A percentile compares a stretch with the other conserved stretches of the same genome.
Conservation (phyloP, 2,113 vertebrate species). For the Festucalex cinctus region DNA sequence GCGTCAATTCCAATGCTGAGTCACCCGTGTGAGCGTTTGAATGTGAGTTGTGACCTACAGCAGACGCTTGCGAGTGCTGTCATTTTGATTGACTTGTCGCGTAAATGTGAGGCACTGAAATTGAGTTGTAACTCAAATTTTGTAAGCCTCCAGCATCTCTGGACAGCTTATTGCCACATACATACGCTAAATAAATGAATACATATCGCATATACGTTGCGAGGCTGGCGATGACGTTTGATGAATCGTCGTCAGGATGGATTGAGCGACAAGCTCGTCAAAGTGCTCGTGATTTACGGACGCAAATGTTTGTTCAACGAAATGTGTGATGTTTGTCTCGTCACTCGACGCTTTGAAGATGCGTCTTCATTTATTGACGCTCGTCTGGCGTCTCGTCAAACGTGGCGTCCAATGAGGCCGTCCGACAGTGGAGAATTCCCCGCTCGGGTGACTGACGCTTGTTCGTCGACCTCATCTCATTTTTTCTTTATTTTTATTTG, state of each 20-base stretch:
- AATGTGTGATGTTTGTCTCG: neutral
- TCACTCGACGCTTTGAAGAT: neutral
- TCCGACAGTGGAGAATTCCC: neutral
- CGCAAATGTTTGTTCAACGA: neutral
- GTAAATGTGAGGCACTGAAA: too few species aligned
- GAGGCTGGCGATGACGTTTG: neutral
- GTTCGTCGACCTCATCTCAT: too few species aligned
- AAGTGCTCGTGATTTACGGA: neutral
- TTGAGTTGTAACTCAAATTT: too few species aligned
- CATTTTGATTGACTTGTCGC: too few species aligned
- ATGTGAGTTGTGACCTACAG: too few species aligned
- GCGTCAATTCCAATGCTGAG: too few species aligned
- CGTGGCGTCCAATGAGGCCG: neutral
- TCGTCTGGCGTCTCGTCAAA: neutral
- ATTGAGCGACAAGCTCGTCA: neutral
- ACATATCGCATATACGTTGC: neutral
- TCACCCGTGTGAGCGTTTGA: too few species aligned
- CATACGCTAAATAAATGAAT: neutral
- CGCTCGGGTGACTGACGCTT: neutral
- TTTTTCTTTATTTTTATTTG: too few species aligned
- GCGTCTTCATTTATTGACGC: neutral
- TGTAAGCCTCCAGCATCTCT: too few species aligned
- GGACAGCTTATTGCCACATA: neutral
- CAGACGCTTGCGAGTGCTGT: too few species aligned
- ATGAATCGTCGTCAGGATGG: neutral